Evolutionary conservation across 2,888 invertebrate genomes (phyloP).

Genomic region (Liodrosophila aerea): DNA sequence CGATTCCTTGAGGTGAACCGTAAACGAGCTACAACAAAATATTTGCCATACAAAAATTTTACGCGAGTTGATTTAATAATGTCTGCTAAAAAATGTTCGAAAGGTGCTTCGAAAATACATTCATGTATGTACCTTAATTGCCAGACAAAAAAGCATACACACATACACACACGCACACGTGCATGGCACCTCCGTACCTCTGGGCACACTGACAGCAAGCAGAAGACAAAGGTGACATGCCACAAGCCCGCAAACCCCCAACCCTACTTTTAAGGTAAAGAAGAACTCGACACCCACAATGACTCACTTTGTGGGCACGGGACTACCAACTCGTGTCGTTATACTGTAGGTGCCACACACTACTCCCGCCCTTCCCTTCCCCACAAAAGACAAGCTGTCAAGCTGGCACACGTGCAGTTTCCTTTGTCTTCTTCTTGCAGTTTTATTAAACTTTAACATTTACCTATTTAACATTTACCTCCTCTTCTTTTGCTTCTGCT

Average conservation of each 20-base stretch:
- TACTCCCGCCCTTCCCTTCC: background rate
- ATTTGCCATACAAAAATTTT: constrained; percentile 45
- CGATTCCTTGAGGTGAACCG: constrained; percentile 23
- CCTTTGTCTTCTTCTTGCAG: constrained; percentile 7
- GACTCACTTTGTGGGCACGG: constrained; percentile 53
- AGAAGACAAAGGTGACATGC: constrained; percentile 18
- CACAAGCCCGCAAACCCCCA: constrained; percentile 28
- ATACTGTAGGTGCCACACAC: constrained; percentile 19
- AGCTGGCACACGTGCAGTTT: constrained; percentile 38
- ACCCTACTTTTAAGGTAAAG: background rate
- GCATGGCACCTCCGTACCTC: background rate
- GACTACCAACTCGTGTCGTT: constrained; percentile 27
- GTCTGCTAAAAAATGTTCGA: constrained; percentile 7
- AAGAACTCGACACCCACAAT: constrained; percentile 41
- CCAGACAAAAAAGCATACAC: constrained; percentile 28
- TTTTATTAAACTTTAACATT: constrained; percentile 25
- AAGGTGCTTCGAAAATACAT: constrained; percentile 6
- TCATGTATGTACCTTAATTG: constrained; percentile 38
- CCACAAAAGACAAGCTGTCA: constrained; percentile 42
- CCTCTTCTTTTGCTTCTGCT: background rate
- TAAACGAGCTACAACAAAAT: constrained; percentile 37
- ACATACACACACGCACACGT: constrained; percentile 3
- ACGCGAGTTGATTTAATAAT: constrained; percentile 47
- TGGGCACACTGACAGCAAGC: constrained; percentile 3
- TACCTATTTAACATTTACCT: constrained; percentile 18